These are phyloP conservation scores for Pocillopora verrucosa DNA, from an alignment of 64 coral and sea anemone species.

Conservation along the genomic window DNA sequence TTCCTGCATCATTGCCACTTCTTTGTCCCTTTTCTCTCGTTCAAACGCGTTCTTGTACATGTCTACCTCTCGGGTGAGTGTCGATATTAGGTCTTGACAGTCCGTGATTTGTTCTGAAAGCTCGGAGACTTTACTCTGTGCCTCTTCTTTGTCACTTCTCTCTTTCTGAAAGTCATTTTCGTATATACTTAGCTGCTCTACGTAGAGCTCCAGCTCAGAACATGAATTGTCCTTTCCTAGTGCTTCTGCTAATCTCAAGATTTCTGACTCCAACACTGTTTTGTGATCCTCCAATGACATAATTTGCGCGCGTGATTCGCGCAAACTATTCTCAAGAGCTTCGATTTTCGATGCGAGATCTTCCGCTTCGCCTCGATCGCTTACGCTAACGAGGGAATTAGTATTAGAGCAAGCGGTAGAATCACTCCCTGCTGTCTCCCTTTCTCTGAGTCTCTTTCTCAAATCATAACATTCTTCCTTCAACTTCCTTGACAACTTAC, in stretches of 20 bases:
- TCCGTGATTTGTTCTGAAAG: conserved; percentile 65
- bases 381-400: conserved; percentile 18
- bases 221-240: conserved; percentile 46
- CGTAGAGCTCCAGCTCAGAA: conserved; percentile 58
- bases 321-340: conserved; percentile 47
- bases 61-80: conserved; percentile 74
- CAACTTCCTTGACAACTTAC: conserved; percentile 47
- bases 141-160: conserved; percentile 74
- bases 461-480: conserved; percentile 50
- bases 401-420: not conserved
- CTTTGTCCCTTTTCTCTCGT: conserved; percentile 86
- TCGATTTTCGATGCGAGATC: not conserved
- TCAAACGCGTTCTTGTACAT: conserved; percentile 90
- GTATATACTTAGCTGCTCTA: conserved; percentile 81
- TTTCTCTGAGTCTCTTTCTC: conserved; percentile 10
- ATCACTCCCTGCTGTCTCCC: not conserved
- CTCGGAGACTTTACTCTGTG: conserved; percentile 72
- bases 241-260: conserved; percentile 57
- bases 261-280: conserved; percentile 65
- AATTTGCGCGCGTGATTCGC: conserved; percentile 64
- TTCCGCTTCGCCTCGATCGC: conserved; percentile 3
- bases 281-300: conserved; percentile 67
- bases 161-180: conserved; percentile 91
- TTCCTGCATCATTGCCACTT: conserved; percentile 34
- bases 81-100: conserved; percentile 78